These are phyloP conservation scores for Syngnathus rostellatus DNA, from an alignment of 2,797 vertebrate species.

Conservation along the genomic window DNA sequence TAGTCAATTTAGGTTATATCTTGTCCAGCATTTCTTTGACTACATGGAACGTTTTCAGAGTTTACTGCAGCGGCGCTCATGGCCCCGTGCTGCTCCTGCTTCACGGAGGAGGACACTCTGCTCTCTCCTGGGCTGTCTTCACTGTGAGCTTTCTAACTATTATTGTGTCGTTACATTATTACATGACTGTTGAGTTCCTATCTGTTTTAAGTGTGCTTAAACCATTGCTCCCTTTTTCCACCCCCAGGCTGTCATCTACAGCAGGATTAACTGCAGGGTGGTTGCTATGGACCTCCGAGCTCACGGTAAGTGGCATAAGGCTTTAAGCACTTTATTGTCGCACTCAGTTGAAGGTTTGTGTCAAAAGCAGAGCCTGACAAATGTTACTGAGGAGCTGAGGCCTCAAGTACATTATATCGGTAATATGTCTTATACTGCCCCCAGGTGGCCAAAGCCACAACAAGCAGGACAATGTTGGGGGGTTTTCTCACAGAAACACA, in stretches of 20 bases:
- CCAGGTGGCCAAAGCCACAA: too few species aligned
- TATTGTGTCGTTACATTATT: neutral
- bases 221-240: conserved; percentile 27
- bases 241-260: conserved; percentile 82
- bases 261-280: conserved; percentile 87
- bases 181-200: neutral
- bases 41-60: conserved; percentile 86
- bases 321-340: neutral
- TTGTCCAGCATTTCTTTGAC: conserved; percentile 70
- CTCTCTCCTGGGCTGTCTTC: conserved; percentile 97
- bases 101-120: conserved; percentile 95
- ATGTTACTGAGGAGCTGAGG: too few species aligned
- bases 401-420: too few species aligned
- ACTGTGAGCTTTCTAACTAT: conserved; percentile 69
- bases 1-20: neutral
- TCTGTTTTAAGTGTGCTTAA: neutral
- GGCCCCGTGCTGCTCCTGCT: conserved; percentile 89
- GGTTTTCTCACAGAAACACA: too few species aligned
- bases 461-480: too few species aligned
- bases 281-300: conserved; percentile 91
- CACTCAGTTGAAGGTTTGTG: neutral
- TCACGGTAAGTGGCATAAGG: conserved; percentile 76
- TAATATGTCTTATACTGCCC: too few species aligned
- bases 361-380: too few species aligned
- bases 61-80: conserved; percentile 88